These are phyloP conservation scores for Borostomias antarcticus DNA, from an alignment of 2,797 vertebrate species.

Conservation along the genomic window DNA sequence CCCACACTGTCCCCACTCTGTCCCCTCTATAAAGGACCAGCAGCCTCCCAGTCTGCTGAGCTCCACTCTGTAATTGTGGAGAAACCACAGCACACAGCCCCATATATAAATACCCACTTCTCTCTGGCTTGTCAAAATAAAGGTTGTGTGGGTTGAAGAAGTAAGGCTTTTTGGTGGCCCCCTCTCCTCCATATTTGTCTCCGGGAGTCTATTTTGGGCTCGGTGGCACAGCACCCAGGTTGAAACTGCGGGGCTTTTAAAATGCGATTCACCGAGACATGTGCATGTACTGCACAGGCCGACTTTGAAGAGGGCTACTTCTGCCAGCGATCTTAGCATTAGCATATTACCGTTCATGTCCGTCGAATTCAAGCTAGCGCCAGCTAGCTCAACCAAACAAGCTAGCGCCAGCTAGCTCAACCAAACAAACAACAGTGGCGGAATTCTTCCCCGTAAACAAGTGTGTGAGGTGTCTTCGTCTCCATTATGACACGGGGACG, in stretches of 20 bases:
- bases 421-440: background rate
- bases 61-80: constrained; percentile 83
- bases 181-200: constrained; percentile 49
- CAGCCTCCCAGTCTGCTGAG: constrained; percentile 76
- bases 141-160: constrained; percentile 71
- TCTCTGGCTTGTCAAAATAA: constrained; percentile 83
- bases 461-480: background rate
- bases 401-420: background rate
- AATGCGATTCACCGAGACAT: constrained; percentile 42
- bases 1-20: constrained; percentile 53
- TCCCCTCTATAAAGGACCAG: constrained; percentile 72
- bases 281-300: background rate
- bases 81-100: constrained; percentile 81
- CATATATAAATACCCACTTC: constrained; percentile 83
- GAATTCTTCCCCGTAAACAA: background rate
- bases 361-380: background rate
- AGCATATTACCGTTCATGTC: background rate
- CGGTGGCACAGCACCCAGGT: constrained; percentile 67
- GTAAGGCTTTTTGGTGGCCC: constrained; percentile 66
- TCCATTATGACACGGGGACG: background rate
- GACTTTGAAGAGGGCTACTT: constrained; percentile 39
- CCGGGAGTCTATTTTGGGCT: constrained; percentile 64
- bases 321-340: background rate
- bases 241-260: constrained; percentile 44
- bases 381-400: background rate